Conservation (phyloP, 2,888 invertebrate species). For the Lottia scabra region DNA sequence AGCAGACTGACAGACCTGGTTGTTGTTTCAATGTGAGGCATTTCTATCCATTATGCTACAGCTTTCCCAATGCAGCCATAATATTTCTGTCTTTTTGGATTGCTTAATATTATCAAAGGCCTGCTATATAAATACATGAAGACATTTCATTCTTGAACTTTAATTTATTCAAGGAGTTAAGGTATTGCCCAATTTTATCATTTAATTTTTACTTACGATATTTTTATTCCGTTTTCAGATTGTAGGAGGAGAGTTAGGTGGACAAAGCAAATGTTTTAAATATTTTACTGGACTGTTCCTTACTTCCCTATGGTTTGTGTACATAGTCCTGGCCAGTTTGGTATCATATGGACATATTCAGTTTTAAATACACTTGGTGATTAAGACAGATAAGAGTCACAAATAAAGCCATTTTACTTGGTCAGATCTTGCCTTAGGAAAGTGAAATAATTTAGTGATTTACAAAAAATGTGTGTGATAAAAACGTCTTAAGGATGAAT, state of each 20-base stretch:
- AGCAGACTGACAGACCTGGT: neutral
- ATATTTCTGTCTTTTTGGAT: too few species aligned
- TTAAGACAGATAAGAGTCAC: neutral
- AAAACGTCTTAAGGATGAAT: too few species aligned
- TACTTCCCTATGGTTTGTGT: constrained; percentile 54
- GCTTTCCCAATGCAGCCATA: too few species aligned
- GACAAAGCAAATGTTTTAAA: constrained; percentile 41
- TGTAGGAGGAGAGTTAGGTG: constrained; percentile 65
- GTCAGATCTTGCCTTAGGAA: too few species aligned
- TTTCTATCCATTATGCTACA: too few species aligned
- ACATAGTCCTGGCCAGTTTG: constrained; percentile 51
- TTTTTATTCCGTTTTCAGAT: constrained; percentile 45
- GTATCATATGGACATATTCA: constrained; percentile 44
- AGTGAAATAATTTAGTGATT: neutral
- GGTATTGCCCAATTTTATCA: too few species aligned
- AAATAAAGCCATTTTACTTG: neutral
- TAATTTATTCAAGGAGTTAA: too few species aligned
- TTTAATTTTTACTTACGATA: neutral
- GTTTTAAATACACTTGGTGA: neutral
- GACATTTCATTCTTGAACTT: too few species aligned
- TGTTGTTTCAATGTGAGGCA: too few species aligned
- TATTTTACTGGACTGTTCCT: constrained; percentile 41
- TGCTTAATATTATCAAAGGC: too few species aligned
- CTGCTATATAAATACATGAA: too few species aligned
- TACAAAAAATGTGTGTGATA: too few species aligned